These are phyloP conservation scores for Halcyon leucocephala DNA, from an alignment of 2,797 vertebrate species.

Conservation along the genomic window DNA sequence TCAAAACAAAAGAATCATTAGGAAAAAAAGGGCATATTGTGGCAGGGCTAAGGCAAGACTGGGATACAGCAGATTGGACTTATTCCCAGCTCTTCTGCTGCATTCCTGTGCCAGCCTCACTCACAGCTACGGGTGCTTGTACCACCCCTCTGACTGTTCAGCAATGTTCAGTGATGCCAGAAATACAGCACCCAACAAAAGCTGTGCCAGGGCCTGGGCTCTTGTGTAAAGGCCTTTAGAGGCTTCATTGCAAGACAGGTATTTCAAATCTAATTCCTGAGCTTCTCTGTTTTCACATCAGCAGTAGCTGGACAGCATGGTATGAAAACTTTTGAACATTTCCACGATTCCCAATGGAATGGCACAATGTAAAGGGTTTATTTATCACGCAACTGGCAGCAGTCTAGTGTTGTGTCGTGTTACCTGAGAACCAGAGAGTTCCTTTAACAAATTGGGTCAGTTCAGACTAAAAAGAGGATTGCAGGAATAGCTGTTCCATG, in stretches of 20 bases:
- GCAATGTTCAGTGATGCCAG: background rate
- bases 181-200: background rate
- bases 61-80: background rate
- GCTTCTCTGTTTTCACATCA: background rate
- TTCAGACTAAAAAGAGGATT: background rate
- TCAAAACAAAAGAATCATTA: constrained; percentile 24
- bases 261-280: background rate
- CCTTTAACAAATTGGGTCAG: background rate
- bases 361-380: background rate
- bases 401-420: background rate
- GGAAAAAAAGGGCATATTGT: background rate
- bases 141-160: background rate
- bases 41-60: background rate
- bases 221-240: background rate
- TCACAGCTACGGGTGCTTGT: background rate
- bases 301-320: background rate
- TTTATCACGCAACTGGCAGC: background rate
- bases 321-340: background rate
- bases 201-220: background rate
- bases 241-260: background rate
- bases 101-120: background rate
- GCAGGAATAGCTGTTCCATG: background rate
- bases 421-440: background rate
- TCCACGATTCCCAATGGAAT: background rate
- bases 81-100: background rate